Conservation (phyloP, 1,140 invertebrate species). For the Bombus impatiens region DNA sequence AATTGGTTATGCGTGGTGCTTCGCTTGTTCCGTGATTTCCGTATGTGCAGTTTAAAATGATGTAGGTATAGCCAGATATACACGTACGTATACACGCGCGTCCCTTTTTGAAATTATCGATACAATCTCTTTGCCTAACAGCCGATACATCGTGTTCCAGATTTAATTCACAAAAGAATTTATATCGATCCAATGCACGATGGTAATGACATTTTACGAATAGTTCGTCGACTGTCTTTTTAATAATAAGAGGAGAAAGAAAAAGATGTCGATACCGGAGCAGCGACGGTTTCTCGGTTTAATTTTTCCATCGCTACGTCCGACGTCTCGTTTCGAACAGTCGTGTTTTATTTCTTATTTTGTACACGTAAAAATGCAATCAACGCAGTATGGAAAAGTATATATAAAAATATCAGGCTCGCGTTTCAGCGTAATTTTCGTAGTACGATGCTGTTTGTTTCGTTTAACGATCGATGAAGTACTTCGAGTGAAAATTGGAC, state of each 20-base stretch:
- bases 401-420: too few relatives aligned
- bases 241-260: not conserved
- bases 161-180: not conserved
- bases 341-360: not conserved
- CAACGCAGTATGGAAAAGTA: rapidly evolving
- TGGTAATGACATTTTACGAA: not conserved
- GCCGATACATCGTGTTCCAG: not conserved
- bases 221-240: not conserved
- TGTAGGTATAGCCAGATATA: conserved; percentile 3
- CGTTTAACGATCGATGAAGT: too few relatives aligned
- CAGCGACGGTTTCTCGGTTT: too few relatives aligned
- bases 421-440: too few relatives aligned
- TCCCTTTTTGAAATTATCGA: conserved; percentile 16
- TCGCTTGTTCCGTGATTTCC: conserved; percentile 58
- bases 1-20: conserved; percentile 60
- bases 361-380: not conserved
- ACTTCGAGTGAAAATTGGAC: not conserved
- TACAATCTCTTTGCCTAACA: not conserved
- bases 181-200: not conserved
- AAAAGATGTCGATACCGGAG: too few relatives aligned
- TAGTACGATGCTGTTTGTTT: too few relatives aligned
- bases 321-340: not conserved
- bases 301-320: too few relatives aligned
- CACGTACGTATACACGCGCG: not conserved
- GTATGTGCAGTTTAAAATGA: conserved; percentile 59